Evolutionary conservation across 2,113 vertebrate species (phyloP).

Genomic region (Pantherophis guttatus): DNA sequence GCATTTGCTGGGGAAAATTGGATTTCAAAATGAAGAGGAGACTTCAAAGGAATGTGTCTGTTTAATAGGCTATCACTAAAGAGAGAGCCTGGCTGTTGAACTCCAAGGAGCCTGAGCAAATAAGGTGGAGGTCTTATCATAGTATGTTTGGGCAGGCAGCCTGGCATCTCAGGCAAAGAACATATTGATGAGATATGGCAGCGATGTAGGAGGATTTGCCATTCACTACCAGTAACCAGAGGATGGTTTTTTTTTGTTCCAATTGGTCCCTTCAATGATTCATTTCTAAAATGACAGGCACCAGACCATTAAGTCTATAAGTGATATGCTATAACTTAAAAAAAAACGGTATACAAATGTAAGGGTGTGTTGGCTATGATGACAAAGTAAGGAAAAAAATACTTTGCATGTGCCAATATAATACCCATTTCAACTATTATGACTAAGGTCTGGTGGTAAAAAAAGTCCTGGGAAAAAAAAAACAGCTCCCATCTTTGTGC

Average conservation of each 20-base stretch:
- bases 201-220: conserved; percentile 42
- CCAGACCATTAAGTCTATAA: not conserved
- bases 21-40: conserved; percentile 74
- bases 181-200: conserved; percentile 43
- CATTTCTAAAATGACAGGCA: conserved; percentile 18
- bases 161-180: conserved; percentile 44
- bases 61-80: conserved; percentile 75
- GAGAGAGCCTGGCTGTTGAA: conserved; percentile 63
- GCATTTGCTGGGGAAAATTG: conserved; percentile 66
- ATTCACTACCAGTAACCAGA: conserved; percentile 14
- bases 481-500: not conserved
- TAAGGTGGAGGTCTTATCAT: conserved; percentile 57
- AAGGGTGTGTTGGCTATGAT: not conserved
- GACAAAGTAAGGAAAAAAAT: not conserved
- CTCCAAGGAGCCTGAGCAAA: conserved; percentile 58
- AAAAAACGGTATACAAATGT: not conserved
- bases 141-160: conserved; percentile 53
- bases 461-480: not conserved
- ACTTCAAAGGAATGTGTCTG: conserved; percentile 77
- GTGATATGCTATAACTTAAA: not conserved
- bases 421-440: not conserved
- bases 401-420: conserved; percentile 6
- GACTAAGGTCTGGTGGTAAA: not conserved
- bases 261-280: conserved; percentile 9
- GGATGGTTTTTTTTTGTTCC: not conserved